Percentiles rank a stretch among this genome's conserved stretches.
Conservation (phyloP, 2,888 invertebrate genomes). For the Drosophila kambysellisi region DNA sequence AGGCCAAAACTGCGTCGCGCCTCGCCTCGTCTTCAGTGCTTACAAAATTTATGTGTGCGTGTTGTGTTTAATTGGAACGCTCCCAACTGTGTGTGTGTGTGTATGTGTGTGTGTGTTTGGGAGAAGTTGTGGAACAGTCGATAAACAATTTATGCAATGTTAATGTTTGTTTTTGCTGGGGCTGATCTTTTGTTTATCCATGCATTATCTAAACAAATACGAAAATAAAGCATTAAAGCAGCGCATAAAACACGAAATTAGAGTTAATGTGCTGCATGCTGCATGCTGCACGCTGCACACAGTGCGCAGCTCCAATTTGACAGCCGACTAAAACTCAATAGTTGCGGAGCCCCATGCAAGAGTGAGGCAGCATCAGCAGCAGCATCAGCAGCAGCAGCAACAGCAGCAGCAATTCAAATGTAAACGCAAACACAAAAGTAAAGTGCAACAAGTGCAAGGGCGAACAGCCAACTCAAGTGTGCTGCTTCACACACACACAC, state of each 20-base stretch:
- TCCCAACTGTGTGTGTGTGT: conserved; percentile 6
- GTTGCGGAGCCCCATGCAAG: conserved; percentile 20
- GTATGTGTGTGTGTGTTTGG: conserved; percentile 6
- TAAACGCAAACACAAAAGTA: conserved; percentile 5
- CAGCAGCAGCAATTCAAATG: conserved; percentile 2
- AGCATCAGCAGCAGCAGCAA: conserved; percentile 2
- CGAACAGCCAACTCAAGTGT: conserved; percentile 50
- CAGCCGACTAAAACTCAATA: conserved; percentile 44
- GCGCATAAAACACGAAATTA: conserved; percentile 61
- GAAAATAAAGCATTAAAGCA: conserved; percentile 70
- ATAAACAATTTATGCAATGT: conserved; percentile 72
- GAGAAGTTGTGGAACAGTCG: conserved; percentile 47
- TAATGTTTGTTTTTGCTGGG: conserved; percentile 55
- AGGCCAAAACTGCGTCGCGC: conserved; percentile 27
- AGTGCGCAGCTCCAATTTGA: conserved; percentile 55
- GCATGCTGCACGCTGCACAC: conserved; percentile 20
- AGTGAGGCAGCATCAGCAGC: conserved; percentile 9
- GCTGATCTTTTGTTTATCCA: conserved; percentile 63
- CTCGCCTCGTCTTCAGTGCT: conserved; percentile 4
- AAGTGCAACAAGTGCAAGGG: conserved; percentile 65
- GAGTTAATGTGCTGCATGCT: conserved; percentile 32
- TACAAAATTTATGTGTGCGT: conserved; percentile 54
- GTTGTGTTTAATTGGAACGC: conserved; percentile 66
- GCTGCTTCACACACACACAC: neutral
- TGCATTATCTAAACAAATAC: conserved; percentile 79